These are phyloP conservation scores for Venturia canescens DNA, from an alignment of 1,140 invertebrate species.

Conservation along the genomic window DNA sequence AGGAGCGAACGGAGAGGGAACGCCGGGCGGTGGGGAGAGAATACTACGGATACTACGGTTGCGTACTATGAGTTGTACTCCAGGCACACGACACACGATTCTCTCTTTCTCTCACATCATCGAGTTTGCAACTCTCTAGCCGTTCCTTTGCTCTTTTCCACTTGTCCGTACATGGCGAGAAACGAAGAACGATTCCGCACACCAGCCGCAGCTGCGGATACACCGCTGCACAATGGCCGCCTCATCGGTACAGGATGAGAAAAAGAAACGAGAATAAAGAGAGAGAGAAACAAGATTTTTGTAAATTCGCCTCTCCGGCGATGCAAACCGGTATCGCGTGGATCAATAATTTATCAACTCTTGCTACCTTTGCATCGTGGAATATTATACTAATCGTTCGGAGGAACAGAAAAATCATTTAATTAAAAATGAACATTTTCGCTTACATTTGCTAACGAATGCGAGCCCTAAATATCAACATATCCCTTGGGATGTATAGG, in stretches of 20 bases:
- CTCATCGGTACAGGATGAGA: not conserved
- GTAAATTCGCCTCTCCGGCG: too few relatives aligned
- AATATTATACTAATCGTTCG: too few relatives aligned
- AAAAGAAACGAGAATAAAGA: not conserved
- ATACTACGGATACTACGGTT: constrained; percentile 71
- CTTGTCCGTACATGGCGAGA: not conserved
- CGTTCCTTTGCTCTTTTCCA: constrained; percentile 4
- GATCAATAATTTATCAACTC: too few relatives aligned
- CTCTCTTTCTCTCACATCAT: constrained; percentile 24
- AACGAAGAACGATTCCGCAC: not conserved
- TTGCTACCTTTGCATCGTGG: too few relatives aligned
- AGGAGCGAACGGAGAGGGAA: not conserved
- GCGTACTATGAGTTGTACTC: constrained; percentile 73
- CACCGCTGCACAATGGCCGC: constrained; percentile 17
- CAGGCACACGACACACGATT: constrained; percentile 54
- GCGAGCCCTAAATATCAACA: too few relatives aligned
- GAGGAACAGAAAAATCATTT: too few relatives aligned
- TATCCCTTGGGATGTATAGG: too few relatives aligned
- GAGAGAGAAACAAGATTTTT: too few relatives aligned
- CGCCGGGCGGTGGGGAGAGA: constrained; percentile 50
- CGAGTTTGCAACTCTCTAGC: constrained; percentile 12
- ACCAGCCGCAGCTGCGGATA: constrained; percentile 21
- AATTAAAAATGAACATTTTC: too few relatives aligned
- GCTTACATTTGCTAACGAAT: too few relatives aligned
- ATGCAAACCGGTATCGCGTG: too few relatives aligned